Conservation (phyloP, 2,113 vertebrate species). For the Equus przewalskii region DNA sequence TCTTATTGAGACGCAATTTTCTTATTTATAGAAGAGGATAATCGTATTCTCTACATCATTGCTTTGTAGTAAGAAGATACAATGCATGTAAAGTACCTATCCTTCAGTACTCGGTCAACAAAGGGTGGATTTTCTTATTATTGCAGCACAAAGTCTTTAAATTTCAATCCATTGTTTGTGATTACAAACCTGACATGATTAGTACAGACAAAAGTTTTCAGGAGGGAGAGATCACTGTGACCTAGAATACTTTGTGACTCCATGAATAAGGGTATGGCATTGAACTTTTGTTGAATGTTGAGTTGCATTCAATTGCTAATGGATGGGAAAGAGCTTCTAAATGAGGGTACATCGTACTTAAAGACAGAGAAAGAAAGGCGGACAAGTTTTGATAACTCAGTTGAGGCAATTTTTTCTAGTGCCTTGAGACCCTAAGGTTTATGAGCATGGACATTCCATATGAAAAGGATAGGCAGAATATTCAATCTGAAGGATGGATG, state of each 20-base stretch:
- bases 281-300: not conserved
- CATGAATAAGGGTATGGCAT: not conserved
- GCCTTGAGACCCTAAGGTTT: not conserved
- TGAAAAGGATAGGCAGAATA: not conserved
- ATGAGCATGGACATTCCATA: not conserved
- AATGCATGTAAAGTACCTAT: not conserved
- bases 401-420: not conserved
- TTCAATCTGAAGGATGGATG: not conserved
- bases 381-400: not conserved
- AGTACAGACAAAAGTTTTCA: not conserved
- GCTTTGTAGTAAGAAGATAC: not conserved
- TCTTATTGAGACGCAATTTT: not conserved
- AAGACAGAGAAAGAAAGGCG: not conserved
- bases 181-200: not conserved
- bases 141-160: not conserved
- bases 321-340: not conserved
- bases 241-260: not conserved
- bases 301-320: not conserved
- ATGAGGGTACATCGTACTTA: not conserved
- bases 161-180: not conserved
- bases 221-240: not conserved
- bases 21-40: not conserved
- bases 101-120: not conserved
- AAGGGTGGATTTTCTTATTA: not conserved
- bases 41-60: not conserved